Evolutionary conservation across 1,140 invertebrate genomes (phyloP).

Genomic region (Condylostylus longicornis): DNA sequence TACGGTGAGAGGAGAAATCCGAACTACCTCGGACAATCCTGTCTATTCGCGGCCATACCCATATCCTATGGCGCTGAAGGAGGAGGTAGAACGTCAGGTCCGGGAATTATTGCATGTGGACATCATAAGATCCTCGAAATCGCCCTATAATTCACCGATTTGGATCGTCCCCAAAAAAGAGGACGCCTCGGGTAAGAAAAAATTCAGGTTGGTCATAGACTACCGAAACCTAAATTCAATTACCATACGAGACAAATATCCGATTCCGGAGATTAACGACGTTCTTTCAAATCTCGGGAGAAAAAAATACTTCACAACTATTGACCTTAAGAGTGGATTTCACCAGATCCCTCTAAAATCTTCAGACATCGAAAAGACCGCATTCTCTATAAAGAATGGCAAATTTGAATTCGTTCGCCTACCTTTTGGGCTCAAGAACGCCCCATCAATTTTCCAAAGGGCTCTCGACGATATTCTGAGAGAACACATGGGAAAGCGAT

Average conservation of each 20-base stretch:
- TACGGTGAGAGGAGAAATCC: conserved; percentile 10
- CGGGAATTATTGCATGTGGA: conserved; percentile 8
- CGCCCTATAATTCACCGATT: conserved; percentile 12
- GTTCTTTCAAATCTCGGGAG: conserved; percentile 5
- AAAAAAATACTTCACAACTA: conserved; percentile 29
- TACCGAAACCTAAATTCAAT: conserved; percentile 5
- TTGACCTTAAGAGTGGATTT: conserved; percentile 35
- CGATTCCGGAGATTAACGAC: conserved; percentile 6
- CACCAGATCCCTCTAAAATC: conserved; percentile 31
- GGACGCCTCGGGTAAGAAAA: no score
- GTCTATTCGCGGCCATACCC: conserved; percentile 11
- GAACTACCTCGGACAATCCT: conserved; percentile 9
- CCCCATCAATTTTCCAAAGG: conserved; percentile 31
- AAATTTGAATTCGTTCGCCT: conserved; percentile 29
- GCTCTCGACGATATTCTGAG: conserved; percentile 31
- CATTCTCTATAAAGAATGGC: conserved; percentile 25
- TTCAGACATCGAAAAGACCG: conserved; percentile 25
- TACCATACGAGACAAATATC: conserved; percentile 7
- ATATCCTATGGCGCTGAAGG: conserved; percentile 9
- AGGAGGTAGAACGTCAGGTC: conserved; percentile 8
- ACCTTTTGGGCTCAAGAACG: conserved; percentile 32
- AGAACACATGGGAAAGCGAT: no score
- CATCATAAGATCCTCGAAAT: conserved; percentile 11
- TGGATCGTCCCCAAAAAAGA: no score
- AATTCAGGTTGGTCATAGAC: no score